Conservation (phyloP, 2,888 invertebrate genomes). For the Eurytoma adleriae region DNA sequence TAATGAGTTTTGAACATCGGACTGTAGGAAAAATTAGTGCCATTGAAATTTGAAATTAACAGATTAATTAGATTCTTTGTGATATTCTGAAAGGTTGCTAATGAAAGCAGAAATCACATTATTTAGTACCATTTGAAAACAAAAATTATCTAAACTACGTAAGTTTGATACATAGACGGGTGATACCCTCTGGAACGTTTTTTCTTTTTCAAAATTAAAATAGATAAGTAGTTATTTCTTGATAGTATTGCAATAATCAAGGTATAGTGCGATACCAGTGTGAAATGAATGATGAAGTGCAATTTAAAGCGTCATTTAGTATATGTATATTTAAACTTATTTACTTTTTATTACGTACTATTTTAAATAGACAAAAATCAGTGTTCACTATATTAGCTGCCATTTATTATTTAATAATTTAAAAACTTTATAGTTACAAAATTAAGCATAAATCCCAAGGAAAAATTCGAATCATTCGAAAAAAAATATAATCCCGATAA, state of each 20-base stretch:
- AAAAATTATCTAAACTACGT: background rate
- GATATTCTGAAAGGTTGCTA: background rate
- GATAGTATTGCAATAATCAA: constrained; percentile 32
- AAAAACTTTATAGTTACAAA: constrained; percentile 31
- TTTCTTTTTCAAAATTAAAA: background rate
- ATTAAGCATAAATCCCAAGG: constrained; percentile 17
- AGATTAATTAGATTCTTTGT: background rate
- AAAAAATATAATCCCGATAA: too few species aligned
- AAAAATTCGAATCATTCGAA: too few species aligned
- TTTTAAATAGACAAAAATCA: constrained; percentile 29
- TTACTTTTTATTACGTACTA: constrained; percentile 43
- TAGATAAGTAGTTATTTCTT: background rate
- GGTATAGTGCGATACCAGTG: constrained; percentile 8
- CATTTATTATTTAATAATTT: constrained; percentile 36
- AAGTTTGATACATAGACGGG: background rate
- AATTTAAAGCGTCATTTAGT: constrained; percentile 43
- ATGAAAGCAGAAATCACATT: too few species aligned
- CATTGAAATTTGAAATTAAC: background rate
- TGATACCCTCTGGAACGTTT: background rate
- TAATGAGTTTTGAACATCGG: background rate
- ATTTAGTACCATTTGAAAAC: background rate
- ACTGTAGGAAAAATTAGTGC: background rate
- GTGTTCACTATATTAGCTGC: constrained; percentile 36
- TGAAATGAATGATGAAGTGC: constrained; percentile 43
- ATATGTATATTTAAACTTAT: constrained; percentile 19